Conservation (phyloP, 1,140 invertebrate genomes). For the Lepidotrigona ventralis region DNA sequence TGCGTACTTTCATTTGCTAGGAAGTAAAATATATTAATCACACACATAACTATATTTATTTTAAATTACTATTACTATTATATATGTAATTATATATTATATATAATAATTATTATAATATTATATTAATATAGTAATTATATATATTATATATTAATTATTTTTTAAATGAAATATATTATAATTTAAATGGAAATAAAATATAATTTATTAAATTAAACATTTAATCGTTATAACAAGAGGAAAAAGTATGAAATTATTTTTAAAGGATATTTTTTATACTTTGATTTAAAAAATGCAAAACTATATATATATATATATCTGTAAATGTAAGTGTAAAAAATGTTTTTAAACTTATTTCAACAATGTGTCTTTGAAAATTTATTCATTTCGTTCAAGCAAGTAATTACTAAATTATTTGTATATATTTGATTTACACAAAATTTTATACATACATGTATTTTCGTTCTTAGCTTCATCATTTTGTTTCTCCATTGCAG, state of each 20-base stretch:
- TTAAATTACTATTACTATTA: neutral
- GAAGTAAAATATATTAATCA: slow-evolving; percentile 25
- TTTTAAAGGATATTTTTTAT: neutral
- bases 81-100: neutral
- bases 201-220: neutral
- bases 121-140: neutral
- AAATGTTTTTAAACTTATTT: neutral
- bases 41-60: neutral
- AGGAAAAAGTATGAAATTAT: neutral
- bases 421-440: neutral
- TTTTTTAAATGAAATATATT: neutral
- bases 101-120: neutral
- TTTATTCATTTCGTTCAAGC: neutral
- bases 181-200: neutral
- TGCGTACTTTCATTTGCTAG: slow-evolving; percentile 57
- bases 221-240: neutral
- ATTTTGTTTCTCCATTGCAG: slow-evolving; percentile 78
- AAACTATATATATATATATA: neutral
- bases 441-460: slow-evolving; percentile 59
- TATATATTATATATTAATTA: neutral
- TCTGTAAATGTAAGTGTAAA: neutral
- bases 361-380: neutral
- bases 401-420: neutral
- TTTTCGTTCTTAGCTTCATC: slow-evolving; percentile 60
- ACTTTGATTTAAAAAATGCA: neutral